Percentiles rank a stretch among this genome's conserved stretches.
phyloP scores from a whole-genome alignment of 2,113 vertebrate genomes.

The Agelaius tricolor region DNA sequence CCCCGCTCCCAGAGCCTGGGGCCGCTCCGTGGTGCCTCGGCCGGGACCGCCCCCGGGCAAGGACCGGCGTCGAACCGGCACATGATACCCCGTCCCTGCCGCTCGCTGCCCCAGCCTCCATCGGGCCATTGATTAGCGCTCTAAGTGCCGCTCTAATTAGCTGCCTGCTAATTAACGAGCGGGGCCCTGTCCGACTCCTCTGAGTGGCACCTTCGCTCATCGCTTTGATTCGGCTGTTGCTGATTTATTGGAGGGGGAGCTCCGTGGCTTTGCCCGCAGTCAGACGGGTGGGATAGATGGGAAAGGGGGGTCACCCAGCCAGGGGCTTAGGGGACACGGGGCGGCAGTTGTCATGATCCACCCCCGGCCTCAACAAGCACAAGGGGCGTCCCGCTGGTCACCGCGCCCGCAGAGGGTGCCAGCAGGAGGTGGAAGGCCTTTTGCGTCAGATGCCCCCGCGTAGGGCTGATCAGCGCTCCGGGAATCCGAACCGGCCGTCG shows the following conservation, averaged over 20 bases:
- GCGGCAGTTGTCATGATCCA: not conserved
- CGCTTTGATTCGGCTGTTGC: slow-evolving; percentile 68
- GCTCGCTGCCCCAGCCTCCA: slow-evolving; percentile 75
- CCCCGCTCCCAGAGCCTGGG: not conserved
- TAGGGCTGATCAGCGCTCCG: not conserved
- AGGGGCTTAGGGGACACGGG: not conserved
- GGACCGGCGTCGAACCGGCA: not conserved
- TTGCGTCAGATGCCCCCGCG: not conserved
- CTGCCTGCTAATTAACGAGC: slow-evolving; percentile 84
- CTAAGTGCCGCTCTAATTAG: slow-evolving; percentile 86
- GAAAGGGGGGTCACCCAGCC: not conserved
- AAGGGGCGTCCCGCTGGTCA: not conserved
- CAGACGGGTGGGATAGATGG: not conserved
- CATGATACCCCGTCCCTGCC: slow-evolving; percentile 13
- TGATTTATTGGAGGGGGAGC: not conserved
- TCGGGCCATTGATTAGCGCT: slow-evolving; percentile 88
- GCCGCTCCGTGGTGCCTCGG: not conserved
- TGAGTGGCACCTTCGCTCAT: slow-evolving; percentile 82
- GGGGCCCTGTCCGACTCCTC: slow-evolving; percentile 66
- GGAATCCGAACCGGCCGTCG: not conserved
- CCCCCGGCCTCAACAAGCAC: not conserved
- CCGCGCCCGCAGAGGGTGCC: not conserved
- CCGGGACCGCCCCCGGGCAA: not conserved
- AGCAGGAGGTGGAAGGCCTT: not conserved
- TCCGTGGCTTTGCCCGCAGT: not conserved